Evolutionary conservation across 37 sponge, comb jelly and placozoan genomes (phyloP).

Genomic region (Aplysina aerophoba): DNA sequence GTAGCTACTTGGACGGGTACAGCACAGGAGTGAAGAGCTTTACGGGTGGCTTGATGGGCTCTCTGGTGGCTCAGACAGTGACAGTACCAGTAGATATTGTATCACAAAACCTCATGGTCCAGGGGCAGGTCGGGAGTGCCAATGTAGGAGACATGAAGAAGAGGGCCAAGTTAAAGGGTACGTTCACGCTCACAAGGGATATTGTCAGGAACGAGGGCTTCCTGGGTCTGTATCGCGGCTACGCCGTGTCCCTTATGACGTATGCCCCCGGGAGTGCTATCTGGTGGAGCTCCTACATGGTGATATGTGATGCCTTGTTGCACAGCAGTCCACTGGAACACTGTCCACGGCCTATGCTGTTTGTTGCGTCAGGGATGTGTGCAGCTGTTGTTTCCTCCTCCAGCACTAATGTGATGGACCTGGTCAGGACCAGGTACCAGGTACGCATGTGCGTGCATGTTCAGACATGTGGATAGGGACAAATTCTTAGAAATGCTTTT

Average conservation of each 20-base stretch:
- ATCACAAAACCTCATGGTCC: constrained; percentile 90
- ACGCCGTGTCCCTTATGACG: constrained; percentile 84
- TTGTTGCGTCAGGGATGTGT: constrained; percentile 36
- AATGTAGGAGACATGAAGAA: constrained; percentile 44
- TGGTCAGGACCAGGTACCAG: constrained; percentile 94
- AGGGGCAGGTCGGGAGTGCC: constrained; percentile 67
- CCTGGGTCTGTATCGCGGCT: constrained; percentile 87
- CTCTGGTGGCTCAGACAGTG: constrained; percentile 84
- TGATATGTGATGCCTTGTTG: neutral
- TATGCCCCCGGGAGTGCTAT: constrained; percentile 92
- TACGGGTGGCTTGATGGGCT: constrained; percentile 76
- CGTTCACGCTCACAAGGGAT: constrained; percentile 49
- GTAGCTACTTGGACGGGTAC: constrained; percentile 58
- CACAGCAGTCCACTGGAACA: neutral
- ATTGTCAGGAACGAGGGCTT: constrained; percentile 71
- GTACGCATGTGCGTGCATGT: no score
- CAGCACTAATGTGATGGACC: constrained; percentile 92
- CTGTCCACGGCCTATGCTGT: neutral
- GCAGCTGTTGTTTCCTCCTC: constrained; percentile 53
- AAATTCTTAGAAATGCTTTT: no score
- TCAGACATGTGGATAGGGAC: no score
- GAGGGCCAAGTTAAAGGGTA: constrained; percentile 35
- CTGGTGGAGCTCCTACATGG: constrained; percentile 89
- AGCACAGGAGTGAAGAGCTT: constrained; percentile 78
- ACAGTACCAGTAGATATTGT: constrained; percentile 93